Base-by-base conservation (phyloP, 2,888 invertebrate genomes). In the Hyalella azteca region DNA sequence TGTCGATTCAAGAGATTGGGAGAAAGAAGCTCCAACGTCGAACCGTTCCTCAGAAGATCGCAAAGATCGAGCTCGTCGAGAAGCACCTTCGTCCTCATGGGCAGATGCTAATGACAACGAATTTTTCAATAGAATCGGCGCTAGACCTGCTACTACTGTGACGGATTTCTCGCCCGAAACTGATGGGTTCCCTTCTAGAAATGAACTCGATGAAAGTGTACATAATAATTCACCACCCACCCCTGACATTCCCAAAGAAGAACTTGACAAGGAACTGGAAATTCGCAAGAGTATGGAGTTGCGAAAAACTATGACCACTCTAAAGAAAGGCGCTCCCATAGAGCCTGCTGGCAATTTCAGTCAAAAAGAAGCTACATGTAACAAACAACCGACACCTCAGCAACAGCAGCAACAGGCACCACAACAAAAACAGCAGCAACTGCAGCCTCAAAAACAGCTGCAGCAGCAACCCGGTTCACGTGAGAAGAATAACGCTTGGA, bases 111-210 rank as follows among this genome's bases (percentile, higher is more conserved):
- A 66, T 66, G 66, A 66, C 19, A 32, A 36, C 7, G 66, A 66
- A 3, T 66, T 66, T 19, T 66, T 66, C 66, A 66, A 36, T 7
- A 66, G 7, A 9, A 66, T 66, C 36, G 29, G 9, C 36, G 11
- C 66, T 4, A 36, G 19, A 29, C 66, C 66, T 66, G 36, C 22
- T 54, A 29, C 26, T n/a, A 78, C 36, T 54, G 78, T 45, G 26
- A 73, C 22, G 41, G 83, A 91, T n/a, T 91, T 91, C 0, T 91
- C 91, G 26, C 91, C 91, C 1, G 91, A 91, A 0, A 89, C 90
- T 82, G 91, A 91, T 79, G 90, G 90, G 85, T 88, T 91, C 26
- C 91, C 91, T 15, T 77, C 81, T 4, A 82, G 82, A 22, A 86
- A 86, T 78, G 85, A 85, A 81, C 79, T 66, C 19, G 39, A 66